These are phyloP conservation scores for Clarias platycephalus DNA, from an alignment of 2,797 vertebrate genomes.

Conservation along the genomic window DNA sequence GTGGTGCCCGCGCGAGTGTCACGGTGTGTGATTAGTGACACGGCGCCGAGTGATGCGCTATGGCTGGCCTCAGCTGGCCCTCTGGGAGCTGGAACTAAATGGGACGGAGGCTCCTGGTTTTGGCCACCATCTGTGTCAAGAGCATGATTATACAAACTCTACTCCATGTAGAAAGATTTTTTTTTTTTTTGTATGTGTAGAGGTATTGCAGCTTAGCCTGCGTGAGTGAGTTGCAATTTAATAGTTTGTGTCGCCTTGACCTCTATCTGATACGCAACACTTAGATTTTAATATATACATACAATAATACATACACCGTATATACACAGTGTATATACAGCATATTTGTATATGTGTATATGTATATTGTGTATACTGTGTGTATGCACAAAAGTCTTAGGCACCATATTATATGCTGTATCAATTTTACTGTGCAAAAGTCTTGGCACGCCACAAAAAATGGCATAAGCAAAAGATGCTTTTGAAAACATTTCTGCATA, in stretches of 20 bases:
- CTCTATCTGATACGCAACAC: neutral
- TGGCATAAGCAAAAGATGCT: too few species aligned
- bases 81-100: constrained; percentile 35
- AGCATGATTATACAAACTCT: constrained; percentile 26
- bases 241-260: constrained; percentile 11
- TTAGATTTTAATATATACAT: neutral
- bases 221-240: neutral
- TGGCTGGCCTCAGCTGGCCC: constrained; percentile 42
- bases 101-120: constrained; percentile 17
- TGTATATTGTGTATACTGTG: too few species aligned
- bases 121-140: constrained; percentile 33
- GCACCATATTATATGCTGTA: too few species aligned
- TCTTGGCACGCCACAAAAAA: too few species aligned
- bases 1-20: constrained; percentile 28
- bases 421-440: too few species aligned
- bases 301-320: too few species aligned
- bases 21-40: constrained; percentile 34
- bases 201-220: too few species aligned
- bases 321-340: too few species aligned
- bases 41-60: constrained; percentile 43
- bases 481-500: too few species aligned
- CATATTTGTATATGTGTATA: too few species aligned
- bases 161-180: neutral
- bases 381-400: too few species aligned
- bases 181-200: neutral